These are phyloP conservation scores for Cyrtorhinus lividipennis DNA, from an alignment of 1,140 invertebrate genomes.

Conservation along the genomic window DNA sequence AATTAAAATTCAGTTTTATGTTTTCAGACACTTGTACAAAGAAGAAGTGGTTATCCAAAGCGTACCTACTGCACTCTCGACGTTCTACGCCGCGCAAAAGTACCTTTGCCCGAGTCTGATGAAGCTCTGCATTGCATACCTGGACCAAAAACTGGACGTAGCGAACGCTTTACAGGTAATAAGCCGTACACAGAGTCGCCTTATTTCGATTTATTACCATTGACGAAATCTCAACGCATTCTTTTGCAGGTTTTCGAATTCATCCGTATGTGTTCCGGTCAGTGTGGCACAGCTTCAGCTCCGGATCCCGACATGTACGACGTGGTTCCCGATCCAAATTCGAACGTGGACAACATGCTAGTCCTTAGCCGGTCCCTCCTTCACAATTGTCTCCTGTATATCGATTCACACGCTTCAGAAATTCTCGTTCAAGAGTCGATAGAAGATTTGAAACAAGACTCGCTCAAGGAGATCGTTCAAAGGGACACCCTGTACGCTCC, in stretches of 20 bases:
- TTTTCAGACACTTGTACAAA: conserved; percentile 41
- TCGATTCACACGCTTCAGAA: conserved; percentile 40
- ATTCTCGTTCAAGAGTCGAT: conserved; percentile 46
- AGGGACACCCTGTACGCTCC: conserved; percentile 42
- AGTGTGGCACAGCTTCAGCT: background rate
- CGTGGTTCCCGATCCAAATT: conserved; percentile 31
- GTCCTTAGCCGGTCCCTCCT: conserved; percentile 41
- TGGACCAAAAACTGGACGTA: conserved; percentile 34
- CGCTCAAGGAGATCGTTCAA: conserved; percentile 41
- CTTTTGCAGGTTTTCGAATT: conserved; percentile 35
- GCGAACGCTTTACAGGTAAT: conserved; percentile 34
- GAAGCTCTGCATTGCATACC: conserved; percentile 41
- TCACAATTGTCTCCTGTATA: conserved; percentile 29
- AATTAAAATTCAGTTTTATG: too few species aligned
- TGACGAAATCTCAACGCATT: too few species aligned
- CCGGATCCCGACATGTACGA: background rate
- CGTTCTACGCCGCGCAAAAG: conserved; percentile 50
- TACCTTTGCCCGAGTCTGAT: conserved; percentile 48
- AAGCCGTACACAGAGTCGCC: too few species aligned
- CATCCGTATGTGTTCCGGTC: conserved; percentile 30
- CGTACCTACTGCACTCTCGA: conserved; percentile 43
- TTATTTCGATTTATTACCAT: too few species aligned
- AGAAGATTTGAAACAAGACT: conserved; percentile 44
- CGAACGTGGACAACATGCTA: conserved; percentile 31
- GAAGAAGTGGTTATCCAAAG: conserved; percentile 45